A percentile compares a stretch with the other conserved stretches of the same genome.
phyloP scores from a whole-genome alignment of 2,113 vertebrate species.

The Plecturocebus donacophilus region DNA sequence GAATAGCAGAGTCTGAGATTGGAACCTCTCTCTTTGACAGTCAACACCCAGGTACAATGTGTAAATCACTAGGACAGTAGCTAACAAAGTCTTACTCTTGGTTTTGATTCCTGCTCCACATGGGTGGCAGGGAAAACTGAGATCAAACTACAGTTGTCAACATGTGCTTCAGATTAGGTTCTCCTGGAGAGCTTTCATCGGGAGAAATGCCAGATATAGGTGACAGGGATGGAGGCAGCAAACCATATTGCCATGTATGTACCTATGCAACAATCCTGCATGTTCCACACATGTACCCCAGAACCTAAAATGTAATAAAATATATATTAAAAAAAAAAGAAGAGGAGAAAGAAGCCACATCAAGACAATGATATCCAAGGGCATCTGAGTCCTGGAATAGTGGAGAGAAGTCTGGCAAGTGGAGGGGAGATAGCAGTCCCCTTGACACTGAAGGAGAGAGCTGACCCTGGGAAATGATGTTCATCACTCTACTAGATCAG shows the following conservation, averaged over 20 bases:
- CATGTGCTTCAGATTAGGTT: not conserved
- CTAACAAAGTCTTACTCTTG: not conserved
- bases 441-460: not conserved
- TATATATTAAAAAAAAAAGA: not conserved
- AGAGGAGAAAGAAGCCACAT: not conserved
- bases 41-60: not conserved
- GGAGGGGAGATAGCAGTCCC: fast-evolving
- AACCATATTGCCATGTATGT: too few relatives aligned
- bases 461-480: not conserved
- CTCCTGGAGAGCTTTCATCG: not conserved
- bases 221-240: too few relatives aligned
- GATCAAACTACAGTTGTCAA: not conserved
- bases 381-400: not conserved
- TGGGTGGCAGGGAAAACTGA: not conserved
- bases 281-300: too few relatives aligned
- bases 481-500: not conserved
- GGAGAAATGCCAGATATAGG: too few relatives aligned
- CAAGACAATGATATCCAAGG: not conserved
- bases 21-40: not conserved
- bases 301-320: too few relatives aligned
- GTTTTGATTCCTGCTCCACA: not conserved
- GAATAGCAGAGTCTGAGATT: not conserved
- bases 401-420: not conserved
- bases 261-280: too few relatives aligned
- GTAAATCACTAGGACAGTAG: not conserved